phyloP scores from a whole-genome alignment of 2,113 vertebrate genomes.

The Paraplagusia blochii region DNA sequence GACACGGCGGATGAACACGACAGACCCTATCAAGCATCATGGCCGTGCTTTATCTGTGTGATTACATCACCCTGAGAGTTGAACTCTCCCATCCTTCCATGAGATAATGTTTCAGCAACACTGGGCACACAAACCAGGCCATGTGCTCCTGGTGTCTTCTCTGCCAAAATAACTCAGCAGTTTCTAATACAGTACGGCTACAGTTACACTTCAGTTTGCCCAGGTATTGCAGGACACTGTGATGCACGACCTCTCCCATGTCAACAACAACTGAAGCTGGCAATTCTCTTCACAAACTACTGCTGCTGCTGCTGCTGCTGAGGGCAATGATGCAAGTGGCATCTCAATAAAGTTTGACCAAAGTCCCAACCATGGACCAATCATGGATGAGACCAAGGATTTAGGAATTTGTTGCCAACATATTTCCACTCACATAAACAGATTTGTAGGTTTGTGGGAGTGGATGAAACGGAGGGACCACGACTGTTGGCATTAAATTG shows the following conservation, averaged over 20 bases:
- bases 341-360: too few species aligned
- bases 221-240: conserved; percentile 51
- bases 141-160: conserved; percentile 63
- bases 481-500: too few species aligned
- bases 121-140: conserved; percentile 64
- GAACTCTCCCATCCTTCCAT: conserved; percentile 45
- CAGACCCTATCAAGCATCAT: conserved; percentile 48
- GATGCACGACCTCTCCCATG: conserved; percentile 32
- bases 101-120: conserved; percentile 73
- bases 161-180: conserved; percentile 76
- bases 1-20: conserved; percentile 44
- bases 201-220: conserved; percentile 52
- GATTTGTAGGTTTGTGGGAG: too few species aligned
- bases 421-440: too few species aligned
- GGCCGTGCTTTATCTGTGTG: conserved; percentile 64
- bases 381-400: too few species aligned
- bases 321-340: background rate
- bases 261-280: conserved; percentile 46
- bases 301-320: background rate
- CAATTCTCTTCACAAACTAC: background rate
- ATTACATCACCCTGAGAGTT: conserved; percentile 72
- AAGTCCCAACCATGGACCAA: too few species aligned
- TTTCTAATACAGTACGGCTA: conserved; percentile 65
- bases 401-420: too few species aligned
- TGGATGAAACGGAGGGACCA: too few species aligned